Conservation (phyloP, 2,797 vertebrate genomes). For the Hipposideros larvatus region DNA sequence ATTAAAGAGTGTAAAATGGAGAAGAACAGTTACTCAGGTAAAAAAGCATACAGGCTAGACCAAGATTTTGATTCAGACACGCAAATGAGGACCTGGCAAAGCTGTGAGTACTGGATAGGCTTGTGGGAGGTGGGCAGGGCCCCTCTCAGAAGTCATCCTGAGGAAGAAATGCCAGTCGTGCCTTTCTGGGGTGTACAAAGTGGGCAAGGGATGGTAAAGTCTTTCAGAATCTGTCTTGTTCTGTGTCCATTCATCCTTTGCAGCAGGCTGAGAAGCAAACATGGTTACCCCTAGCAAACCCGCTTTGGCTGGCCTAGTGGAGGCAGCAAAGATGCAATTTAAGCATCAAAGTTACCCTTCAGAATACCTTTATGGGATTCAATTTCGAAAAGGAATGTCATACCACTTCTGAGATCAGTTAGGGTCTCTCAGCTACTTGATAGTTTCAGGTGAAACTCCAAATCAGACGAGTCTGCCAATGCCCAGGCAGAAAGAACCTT, state of each 20-base stretch:
- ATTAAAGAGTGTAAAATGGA: background rate
- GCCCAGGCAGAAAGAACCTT: background rate
- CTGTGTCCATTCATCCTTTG: background rate
- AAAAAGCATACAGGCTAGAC: background rate
- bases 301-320: background rate
- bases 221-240: background rate
- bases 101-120: too few relatives aligned
- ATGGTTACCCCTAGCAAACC: background rate
- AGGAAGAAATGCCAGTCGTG: background rate
- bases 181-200: background rate
- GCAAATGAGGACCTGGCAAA: background rate
- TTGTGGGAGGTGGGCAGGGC: accelerated
- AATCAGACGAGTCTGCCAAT: background rate
- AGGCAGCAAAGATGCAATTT: background rate
- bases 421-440: background rate
- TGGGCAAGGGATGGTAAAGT: background rate
- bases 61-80: background rate
- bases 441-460: background rate
- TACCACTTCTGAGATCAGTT: background rate
- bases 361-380: background rate
- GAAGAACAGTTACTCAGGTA: background rate
- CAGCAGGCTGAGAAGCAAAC: background rate
- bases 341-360: background rate
- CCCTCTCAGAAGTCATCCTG: too few relatives aligned
- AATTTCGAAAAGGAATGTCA: background rate